phyloP scores from a whole-genome alignment of 2,797 vertebrate genomes.

The Poeciliopsis gracilis region DNA sequence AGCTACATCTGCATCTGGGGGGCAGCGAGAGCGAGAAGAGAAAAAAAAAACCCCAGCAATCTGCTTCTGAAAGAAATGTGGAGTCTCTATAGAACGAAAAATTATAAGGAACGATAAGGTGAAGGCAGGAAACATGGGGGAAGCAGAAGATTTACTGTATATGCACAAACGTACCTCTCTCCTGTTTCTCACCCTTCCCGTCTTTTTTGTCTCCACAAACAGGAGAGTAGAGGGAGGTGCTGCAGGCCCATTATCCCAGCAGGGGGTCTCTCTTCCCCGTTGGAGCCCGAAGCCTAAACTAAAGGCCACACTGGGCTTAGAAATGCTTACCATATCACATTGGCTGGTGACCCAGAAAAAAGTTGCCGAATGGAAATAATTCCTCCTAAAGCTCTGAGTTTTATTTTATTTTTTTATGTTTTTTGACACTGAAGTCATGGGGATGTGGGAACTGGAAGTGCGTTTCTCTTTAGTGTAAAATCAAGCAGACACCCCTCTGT shows the following conservation, averaged over 20 bases:
- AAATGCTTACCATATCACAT: conserved; percentile 16
- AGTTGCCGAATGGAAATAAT: conserved; percentile 37
- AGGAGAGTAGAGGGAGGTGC: conserved; percentile 1
- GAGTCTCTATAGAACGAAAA: conserved; percentile 6
- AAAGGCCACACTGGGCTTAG: conserved; percentile 15
- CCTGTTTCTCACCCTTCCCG: neutral
- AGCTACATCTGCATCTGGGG: conserved; percentile 67
- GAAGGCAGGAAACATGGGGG: neutral
- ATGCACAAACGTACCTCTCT: neutral
- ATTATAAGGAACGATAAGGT: neutral
- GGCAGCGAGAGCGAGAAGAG: neutral
- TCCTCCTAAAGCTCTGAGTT: conserved; percentile 6
- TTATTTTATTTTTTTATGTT: conserved; percentile 2
- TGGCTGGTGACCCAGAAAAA: conserved; percentile 41
- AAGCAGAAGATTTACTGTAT: conserved; percentile 9
- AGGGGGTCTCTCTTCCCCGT: conserved; percentile 1
- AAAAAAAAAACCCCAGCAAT: conserved; percentile 4
- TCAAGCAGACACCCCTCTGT: conserved; percentile 17
- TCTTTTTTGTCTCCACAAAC: conserved; percentile 8
- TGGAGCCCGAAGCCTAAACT: neutral
- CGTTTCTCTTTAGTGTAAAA: conserved; percentile 31
- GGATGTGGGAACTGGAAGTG: conserved; percentile 4
- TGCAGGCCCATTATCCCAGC: conserved; percentile 2
- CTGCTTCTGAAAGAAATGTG: conserved; percentile 5
- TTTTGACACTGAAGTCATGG: conserved; percentile 21